Percentiles rank a stretch among this genome's conserved stretches.
These are phyloP conservation scores for Ophiodon elongatus DNA, from an alignment of 2,113 vertebrate genomes.

Conservation along the genomic window DNA sequence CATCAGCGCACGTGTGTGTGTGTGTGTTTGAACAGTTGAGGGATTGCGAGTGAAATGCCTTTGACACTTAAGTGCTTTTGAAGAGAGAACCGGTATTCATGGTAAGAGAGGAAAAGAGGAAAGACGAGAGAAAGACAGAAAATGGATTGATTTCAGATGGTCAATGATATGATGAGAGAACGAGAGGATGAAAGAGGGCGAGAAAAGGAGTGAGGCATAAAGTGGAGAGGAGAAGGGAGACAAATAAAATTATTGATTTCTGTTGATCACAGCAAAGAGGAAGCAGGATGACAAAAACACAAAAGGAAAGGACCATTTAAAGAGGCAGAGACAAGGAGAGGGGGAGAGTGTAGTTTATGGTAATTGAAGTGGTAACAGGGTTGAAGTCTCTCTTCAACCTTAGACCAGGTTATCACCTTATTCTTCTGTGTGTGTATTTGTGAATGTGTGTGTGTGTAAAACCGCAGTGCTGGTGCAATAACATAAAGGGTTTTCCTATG, in stretches of 20 bases:
- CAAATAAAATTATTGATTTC: constrained; percentile 58
- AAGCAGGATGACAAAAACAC: constrained; percentile 24
- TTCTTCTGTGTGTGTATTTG: constrained; percentile 24
- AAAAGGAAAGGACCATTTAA: constrained; percentile 16
- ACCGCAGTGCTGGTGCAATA: constrained; percentile 58
- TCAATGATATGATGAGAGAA: constrained; percentile 69
- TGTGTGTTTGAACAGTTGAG: constrained; percentile 66
- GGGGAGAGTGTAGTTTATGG: constrained; percentile 37
- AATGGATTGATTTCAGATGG: constrained; percentile 73
- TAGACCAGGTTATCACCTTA: constrained; percentile 43
- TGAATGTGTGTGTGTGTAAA: constrained; percentile 33
- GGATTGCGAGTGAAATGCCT: constrained; percentile 76
- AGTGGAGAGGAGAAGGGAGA: constrained; percentile 34
- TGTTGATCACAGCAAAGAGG: constrained; percentile 44
- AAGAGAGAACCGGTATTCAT: constrained; percentile 39
- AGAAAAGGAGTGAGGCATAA: constrained; percentile 30
- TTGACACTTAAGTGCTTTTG: constrained; percentile 75
- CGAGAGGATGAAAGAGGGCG: constrained; percentile 36
- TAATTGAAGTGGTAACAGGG: constrained; percentile 61
- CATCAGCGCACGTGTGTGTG: constrained; percentile 41
- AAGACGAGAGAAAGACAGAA: constrained; percentile 52
- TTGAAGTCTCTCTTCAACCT: constrained; percentile 28
- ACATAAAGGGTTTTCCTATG: constrained; percentile 56
- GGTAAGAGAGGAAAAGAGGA: constrained; percentile 51
- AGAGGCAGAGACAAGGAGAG: constrained; percentile 8